Conservation (phyloP, 2,888 invertebrate species). For the Rotaria macrura region DNA sequence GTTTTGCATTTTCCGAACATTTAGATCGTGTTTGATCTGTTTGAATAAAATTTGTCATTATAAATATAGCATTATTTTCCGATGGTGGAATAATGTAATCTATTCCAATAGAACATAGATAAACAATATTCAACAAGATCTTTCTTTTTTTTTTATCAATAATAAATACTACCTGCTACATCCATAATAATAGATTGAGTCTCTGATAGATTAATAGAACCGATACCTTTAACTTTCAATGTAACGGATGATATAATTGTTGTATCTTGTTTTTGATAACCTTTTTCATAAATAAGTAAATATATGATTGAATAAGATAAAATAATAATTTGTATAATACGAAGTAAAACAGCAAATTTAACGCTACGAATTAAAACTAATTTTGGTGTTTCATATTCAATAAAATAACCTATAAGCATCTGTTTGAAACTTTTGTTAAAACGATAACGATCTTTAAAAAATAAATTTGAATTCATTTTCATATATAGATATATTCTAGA, state of each 20-base stretch:
- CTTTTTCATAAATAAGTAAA: conserved; percentile 45
- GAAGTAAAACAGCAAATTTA: background rate
- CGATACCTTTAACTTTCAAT: conserved; percentile 53
- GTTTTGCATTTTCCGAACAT: conserved; percentile 42
- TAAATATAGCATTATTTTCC: conserved; percentile 53
- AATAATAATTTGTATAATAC: background rate
- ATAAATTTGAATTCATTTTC: no score
- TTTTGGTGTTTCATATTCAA: conserved; percentile 12
- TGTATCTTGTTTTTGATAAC: conserved; percentile 51
- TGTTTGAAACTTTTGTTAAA: no score
- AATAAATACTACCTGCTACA: background rate
- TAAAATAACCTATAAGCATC: background rate
- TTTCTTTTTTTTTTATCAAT: no score
- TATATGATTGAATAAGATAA: background rate
- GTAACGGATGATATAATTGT: conserved; percentile 50
- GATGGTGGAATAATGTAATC: conserved; percentile 31
- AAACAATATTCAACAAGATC: no score
- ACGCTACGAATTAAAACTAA: background rate
- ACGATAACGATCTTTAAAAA: no score
- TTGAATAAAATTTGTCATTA: conserved; percentile 52
- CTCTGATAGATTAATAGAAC: conserved; percentile 34
- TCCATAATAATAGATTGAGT: background rate
- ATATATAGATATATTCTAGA: no score
- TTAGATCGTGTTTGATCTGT: conserved; percentile 49
- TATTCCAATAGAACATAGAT: background rate